Base-by-base conservation (phyloP, 2,888 invertebrate species). In the Saturnia pavonia region DNA sequence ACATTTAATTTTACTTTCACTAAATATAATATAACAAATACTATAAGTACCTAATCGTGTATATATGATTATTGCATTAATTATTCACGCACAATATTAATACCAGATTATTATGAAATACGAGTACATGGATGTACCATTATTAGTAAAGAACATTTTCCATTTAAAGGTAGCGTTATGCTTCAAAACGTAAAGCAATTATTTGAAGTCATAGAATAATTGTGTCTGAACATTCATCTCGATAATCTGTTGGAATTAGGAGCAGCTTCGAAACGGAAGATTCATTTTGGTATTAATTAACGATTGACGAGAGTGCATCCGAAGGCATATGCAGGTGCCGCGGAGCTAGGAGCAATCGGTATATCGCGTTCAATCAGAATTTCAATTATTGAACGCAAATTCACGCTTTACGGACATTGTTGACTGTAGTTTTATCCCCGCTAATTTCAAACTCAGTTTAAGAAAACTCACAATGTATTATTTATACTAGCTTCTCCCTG, bases 201-300 rank as follows among this genome's bases (percentile, higher is more conserved):
- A 54, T 54, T 54, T 54, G 54, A 54, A 54, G 54, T 54, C 63
- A 34, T 16, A 63, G n/a, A 34, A 63, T 63, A 63, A 27, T 70
- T 67, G 67, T 65, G 19, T 71, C 27, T 43, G 27, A 70, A 51
- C 45, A 11, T 45, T n/a, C 48, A 54, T 25, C 12, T 43, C 51
- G 11, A 54, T 65, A 45, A 71, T 45, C 70, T 19, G 27, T 40
- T 48, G 25, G 40, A 27, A 40, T 60, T 57, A 57, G 40, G 57
- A 57, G 57, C 57, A n/a, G 65, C 22, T 65, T 34, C 25, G 19
- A 65, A 65, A 40, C 65, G 65, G 65, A 65, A 65, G 40, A 65
- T 65, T 65, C 34, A 65, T 65, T 65, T 65, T 65, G 65, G 65
- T 40, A 65, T 65, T 65, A 65, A 65, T 65, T 65, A 65, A n/a